A percentile compares a stretch with the other conserved stretches of the same genome.
These are phyloP conservation scores for Cydia strobilella DNA, from an alignment of 1,140 invertebrate genomes.

Conservation along the genomic window DNA sequence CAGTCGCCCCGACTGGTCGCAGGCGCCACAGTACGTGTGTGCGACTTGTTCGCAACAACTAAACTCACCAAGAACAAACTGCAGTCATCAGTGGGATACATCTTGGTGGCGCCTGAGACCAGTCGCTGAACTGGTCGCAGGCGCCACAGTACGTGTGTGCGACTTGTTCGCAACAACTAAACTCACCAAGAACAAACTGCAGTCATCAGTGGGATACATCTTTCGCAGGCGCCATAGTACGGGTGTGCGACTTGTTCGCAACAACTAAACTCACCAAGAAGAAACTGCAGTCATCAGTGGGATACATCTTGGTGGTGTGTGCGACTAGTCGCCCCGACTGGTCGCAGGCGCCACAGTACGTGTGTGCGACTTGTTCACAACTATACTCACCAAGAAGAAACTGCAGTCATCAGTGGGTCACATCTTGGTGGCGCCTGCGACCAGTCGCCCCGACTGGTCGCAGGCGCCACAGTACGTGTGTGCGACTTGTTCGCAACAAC, in stretches of 20 bases:
- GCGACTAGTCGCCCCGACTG: constrained; percentile 90
- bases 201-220: no score
- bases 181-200: no score
- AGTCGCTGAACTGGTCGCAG: no score
- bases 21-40: constrained; percentile 80
- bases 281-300: constrained; percentile 97
- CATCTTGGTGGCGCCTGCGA: constrained; percentile 99
- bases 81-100: no score
- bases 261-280: constrained; percentile 42
- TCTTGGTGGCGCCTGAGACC: no score
- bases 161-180: no score
- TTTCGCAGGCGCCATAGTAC: constrained; percentile 95
- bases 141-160: no score
- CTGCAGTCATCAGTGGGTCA: constrained; percentile 99
- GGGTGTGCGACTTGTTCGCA: constrained; percentile 67
- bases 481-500: constrained; percentile 83
- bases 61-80: no score
- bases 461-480: constrained; percentile 96
- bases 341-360: constrained; percentile 95
- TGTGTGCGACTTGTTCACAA: constrained; percentile 88
- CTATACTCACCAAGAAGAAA: constrained; percentile 62
- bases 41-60: no score
- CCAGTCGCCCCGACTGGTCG: constrained; percentile 91
- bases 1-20: constrained; percentile 92
- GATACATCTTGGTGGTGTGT: constrained; percentile 99